A percentile compares a stretch with the other conserved stretches of the same genome.
Conservation (phyloP, 2,888 invertebrate genomes). For the Pecten maximus region DNA sequence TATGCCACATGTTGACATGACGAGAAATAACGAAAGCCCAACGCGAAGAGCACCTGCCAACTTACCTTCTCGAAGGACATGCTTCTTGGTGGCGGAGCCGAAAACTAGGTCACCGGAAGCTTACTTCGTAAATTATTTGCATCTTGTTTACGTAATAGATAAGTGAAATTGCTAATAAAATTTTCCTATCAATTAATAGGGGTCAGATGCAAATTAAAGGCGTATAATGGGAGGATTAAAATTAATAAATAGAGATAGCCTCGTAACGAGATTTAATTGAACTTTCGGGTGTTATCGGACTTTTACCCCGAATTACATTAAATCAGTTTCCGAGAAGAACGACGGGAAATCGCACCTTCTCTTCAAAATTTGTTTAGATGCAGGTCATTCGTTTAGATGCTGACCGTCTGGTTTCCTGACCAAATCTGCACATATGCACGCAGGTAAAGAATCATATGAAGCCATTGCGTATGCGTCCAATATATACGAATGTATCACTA, state of each 20-base stretch:
- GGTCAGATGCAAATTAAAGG: neutral
- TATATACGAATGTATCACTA: neutral
- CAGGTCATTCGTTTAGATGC: slow-evolving; percentile 1
- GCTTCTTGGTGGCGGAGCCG: neutral
- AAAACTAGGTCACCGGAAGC: slow-evolving; percentile 13
- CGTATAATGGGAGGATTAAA: neutral
- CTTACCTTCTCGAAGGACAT: slow-evolving; percentile 17
- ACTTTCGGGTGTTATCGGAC: neutral
- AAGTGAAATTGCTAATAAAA: neutral
- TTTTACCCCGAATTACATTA: neutral
- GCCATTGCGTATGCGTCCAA: neutral
- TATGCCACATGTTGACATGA: neutral
- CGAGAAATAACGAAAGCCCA: neutral
- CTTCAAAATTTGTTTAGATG: slow-evolving; percentile 19
- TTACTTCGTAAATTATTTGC: neutral
- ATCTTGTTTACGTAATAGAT: neutral
- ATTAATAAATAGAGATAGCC: neutral
- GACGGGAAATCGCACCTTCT: slow-evolving; percentile 5
- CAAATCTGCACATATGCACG: neutral
- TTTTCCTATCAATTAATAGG: neutral
- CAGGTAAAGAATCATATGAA: neutral
- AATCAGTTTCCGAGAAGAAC: slow-evolving; percentile 10
- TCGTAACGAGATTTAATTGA: neutral
- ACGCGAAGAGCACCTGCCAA: neutral
- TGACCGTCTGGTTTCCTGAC: neutral